Conservation (phyloP, 2,113 vertebrate genomes). For the Psilopsiagon aymara region DNA sequence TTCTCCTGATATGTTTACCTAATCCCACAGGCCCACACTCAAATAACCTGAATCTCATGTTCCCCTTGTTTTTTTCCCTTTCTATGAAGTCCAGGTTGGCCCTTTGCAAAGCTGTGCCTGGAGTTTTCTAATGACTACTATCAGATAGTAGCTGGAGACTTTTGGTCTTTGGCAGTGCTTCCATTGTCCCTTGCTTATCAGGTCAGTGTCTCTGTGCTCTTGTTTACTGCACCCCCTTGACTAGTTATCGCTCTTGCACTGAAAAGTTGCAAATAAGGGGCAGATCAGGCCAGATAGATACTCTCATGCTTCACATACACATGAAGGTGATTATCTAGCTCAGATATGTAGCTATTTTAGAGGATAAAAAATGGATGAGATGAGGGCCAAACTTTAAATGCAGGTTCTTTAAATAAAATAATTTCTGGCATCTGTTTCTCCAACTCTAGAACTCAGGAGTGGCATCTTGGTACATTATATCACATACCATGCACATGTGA, state of each 20-base stretch:
- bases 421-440: not conserved
- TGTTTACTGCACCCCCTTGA: not conserved
- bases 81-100: not conserved
- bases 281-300: not conserved
- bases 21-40: rapidly evolving
- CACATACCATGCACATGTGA: not conserved
- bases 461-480: not conserved
- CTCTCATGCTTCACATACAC: not conserved
- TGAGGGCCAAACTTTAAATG: not conserved
- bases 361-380: not conserved
- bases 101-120: not conserved
- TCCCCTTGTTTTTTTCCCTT: not conserved
- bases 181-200: rapidly evolving
- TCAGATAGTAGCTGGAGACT: not conserved
- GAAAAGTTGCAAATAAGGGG: not conserved
- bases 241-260: not conserved
- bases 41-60: not conserved
- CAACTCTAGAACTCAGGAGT: not conserved
- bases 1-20: rapidly evolving
- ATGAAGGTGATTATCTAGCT: not conserved
- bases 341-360: not conserved
- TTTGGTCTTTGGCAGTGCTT: not conserved
- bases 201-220: not conserved
- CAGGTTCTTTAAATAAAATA: not conserved
- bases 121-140: not conserved